Conservation (phyloP, 2,113 vertebrate genomes). For the Dasypus novemcinctus region DNA sequence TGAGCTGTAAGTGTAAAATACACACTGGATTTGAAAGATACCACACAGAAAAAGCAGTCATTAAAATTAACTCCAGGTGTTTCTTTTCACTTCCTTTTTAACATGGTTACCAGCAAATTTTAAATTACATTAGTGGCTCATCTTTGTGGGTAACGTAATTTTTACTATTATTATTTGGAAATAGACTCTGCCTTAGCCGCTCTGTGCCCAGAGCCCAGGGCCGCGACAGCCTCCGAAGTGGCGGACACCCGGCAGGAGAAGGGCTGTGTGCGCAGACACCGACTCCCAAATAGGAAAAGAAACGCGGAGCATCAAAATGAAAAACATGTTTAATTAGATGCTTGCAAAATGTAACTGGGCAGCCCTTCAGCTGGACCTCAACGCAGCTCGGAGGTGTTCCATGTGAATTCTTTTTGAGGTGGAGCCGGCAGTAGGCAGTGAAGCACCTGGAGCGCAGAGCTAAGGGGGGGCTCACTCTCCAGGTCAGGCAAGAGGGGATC, state of each 20-base stretch:
- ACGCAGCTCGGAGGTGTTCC: accelerated
- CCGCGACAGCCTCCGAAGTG: too few relatives aligned
- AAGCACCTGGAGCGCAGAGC: neutral
- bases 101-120: neutral
- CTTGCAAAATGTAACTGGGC: neutral
- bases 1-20: neutral
- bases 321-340: neutral
- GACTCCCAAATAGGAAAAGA: neutral
- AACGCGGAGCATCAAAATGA: neutral
- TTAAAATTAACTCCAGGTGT: neutral
- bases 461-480: neutral
- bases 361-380: neutral
- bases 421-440: accelerated
- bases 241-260: accelerated
- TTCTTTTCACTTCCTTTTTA: neutral
- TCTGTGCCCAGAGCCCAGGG: neutral
- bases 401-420: neutral
- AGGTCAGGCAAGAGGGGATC: neutral
- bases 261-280: neutral
- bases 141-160: neutral
- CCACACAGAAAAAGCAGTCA: neutral
- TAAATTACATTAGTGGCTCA: neutral
- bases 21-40: neutral
- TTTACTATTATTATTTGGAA: neutral
- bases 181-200: neutral